These are phyloP conservation scores for Lordiphosa andalusiaca DNA, from an alignment of 2,888 invertebrate genomes.

Conservation along the genomic window DNA sequence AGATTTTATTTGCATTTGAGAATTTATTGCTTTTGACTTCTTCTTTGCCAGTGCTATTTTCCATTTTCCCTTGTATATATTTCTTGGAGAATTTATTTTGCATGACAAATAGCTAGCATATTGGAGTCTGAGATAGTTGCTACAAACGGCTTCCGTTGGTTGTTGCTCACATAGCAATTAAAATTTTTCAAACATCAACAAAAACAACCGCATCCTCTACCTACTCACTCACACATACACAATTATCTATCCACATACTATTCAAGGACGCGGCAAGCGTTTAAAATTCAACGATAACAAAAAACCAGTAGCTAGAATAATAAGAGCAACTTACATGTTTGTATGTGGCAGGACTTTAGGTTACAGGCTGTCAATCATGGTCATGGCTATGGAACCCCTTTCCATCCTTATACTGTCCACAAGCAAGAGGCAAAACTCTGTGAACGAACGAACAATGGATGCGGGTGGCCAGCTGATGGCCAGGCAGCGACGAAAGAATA, in stretches of 20 bases:
- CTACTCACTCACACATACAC: neutral
- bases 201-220: slow-evolving; percentile 19
- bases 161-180: slow-evolving; percentile 50
- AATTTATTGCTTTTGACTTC: slow-evolving; percentile 62
- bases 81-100: slow-evolving; percentile 49
- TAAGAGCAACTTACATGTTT: slow-evolving; percentile 4
- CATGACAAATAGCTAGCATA: slow-evolving; percentile 20
- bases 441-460: slow-evolving; percentile 20
- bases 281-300: slow-evolving; percentile 47
- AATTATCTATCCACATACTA: slow-evolving; percentile 18
- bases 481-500: slow-evolving; percentile 17
- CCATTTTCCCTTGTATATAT: slow-evolving; percentile 34
- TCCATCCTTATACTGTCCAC: neutral
- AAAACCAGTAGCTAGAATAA: slow-evolving; percentile 14
- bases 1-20: slow-evolving; percentile 64
- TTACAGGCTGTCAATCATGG: slow-evolving; percentile 55
- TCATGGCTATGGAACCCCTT: slow-evolving; percentile 40
- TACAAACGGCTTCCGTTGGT: slow-evolving; percentile 34
- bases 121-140: slow-evolving; percentile 7
- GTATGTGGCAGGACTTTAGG: slow-evolving; percentile 40
- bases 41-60: slow-evolving; percentile 37
- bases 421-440: neutral
- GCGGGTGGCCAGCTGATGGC: slow-evolving; percentile 44
- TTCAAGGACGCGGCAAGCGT: slow-evolving; percentile 40
- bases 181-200: slow-evolving; percentile 33